These are phyloP conservation scores for Taeniopygia guttata DNA, from an alignment of 2,797 vertebrate species.

Conservation along the genomic window DNA sequence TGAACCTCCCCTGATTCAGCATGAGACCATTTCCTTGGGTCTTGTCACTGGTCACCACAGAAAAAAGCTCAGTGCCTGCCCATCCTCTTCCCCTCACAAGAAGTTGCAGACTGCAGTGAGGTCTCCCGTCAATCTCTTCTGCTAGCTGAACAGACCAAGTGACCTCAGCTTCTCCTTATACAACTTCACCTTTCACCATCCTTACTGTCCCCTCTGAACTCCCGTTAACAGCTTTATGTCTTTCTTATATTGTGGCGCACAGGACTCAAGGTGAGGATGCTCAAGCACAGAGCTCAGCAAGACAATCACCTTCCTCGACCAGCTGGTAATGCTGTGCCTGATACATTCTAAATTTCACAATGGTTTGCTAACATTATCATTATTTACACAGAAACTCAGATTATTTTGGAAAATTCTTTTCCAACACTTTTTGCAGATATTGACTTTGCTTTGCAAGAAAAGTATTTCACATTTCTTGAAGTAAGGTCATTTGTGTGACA, in stretches of 20 bases:
- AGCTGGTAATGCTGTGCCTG: not conserved
- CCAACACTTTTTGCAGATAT: not conserved
- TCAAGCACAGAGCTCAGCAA: not conserved
- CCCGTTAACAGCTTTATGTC: not conserved
- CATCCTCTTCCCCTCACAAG: rapidly evolving
- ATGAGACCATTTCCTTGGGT: rapidly evolving
- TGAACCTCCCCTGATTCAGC: not conserved
- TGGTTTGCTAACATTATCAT: not conserved
- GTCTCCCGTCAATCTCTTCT: not conserved
- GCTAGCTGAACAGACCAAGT: not conserved
- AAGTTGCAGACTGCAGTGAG: rapidly evolving
- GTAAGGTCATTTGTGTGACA: not conserved
- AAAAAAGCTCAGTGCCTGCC: not conserved
- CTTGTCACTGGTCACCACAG: not conserved
- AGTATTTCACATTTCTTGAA: not conserved
- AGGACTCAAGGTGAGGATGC: not conserved
- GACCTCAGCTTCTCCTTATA: rapidly evolving
- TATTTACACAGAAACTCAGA: not conserved
- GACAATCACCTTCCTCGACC: rapidly evolving
- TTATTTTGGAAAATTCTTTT: not conserved
- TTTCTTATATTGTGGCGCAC: not conserved
- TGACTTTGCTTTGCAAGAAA: not conserved
- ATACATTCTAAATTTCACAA: not conserved
- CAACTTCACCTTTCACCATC: not conserved
- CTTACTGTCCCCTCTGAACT: not conserved